phyloP scores from a whole-genome alignment of 2,797 vertebrate species.

The Hemibagrus guttatus region DNA sequence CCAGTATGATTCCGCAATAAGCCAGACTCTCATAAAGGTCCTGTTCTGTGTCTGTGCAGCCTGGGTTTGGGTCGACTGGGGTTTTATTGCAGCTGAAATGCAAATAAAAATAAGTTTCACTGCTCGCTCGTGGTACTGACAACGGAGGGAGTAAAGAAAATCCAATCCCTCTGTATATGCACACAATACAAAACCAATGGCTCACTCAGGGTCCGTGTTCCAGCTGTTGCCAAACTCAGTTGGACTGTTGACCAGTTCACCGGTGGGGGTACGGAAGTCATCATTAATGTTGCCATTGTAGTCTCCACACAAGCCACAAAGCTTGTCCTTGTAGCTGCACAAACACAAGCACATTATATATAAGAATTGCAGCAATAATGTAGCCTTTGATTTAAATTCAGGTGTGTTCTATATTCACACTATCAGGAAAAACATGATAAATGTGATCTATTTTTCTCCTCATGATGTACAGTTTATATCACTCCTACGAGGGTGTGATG shows the following conservation, averaged over 20 bases:
- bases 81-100: constrained; percentile 69
- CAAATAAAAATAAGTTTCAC: constrained; percentile 5
- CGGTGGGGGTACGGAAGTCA: constrained; percentile 74
- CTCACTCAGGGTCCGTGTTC: constrained; percentile 70
- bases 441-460: not conserved
- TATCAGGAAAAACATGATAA: not conserved
- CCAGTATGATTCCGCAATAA: constrained; percentile 74
- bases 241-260: constrained; percentile 62
- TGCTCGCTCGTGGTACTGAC: not conserved
- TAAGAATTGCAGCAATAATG: not conserved
- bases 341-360: not conserved
- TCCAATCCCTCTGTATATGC: not conserved
- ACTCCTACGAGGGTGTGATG: too few species aligned
- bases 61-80: constrained; percentile 63
- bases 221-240: constrained; percentile 78
- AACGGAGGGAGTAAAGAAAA: not conserved
- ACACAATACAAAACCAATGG: not conserved
- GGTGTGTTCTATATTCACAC: too few species aligned
- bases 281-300: constrained; percentile 69
- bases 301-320: constrained; percentile 77
- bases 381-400: not conserved
- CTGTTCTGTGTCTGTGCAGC: constrained; percentile 65
- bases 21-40: constrained; percentile 69
- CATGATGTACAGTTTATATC: too few species aligned
- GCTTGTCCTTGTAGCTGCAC: constrained; percentile 67